Conservation (phyloP, 92 coral and sea anemone species). For the Epizoanthus fatuus region DNA sequence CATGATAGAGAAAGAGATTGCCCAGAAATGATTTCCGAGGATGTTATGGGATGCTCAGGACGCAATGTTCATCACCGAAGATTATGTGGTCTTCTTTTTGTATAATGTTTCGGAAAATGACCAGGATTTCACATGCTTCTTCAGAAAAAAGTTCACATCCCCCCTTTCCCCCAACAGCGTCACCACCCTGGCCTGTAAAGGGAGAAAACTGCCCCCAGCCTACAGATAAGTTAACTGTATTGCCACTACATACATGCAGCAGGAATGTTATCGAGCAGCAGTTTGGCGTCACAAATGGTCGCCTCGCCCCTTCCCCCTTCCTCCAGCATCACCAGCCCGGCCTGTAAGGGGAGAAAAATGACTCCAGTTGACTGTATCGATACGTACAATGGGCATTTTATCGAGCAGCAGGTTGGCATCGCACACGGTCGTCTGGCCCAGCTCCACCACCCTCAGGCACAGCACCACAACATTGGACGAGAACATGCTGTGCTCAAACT, state of each 20-base stretch:
- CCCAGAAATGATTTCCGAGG: no score
- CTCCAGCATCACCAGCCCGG: constrained; percentile 34
- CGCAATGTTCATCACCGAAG: no score
- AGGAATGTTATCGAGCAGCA: constrained; percentile 55
- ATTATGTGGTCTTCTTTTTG: no score
- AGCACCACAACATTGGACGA: constrained; percentile 86
- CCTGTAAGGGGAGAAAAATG: neutral
- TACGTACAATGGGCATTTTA: constrained; percentile 78
- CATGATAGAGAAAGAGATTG: no score
- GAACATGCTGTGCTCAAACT: constrained; percentile 92
- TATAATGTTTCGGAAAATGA: no score
- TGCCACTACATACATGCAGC: no score
- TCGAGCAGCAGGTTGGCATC: constrained; percentile 76
- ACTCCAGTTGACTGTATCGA: neutral
- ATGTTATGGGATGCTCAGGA: no score
- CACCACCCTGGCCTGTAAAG: neutral
- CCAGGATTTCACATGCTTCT: no score
- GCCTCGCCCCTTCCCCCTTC: constrained; percentile 81
- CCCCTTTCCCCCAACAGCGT: no score
- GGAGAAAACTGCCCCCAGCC: neutral
- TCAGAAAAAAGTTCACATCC: no score
- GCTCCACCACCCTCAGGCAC: constrained; percentile 88
- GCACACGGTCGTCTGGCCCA: constrained; percentile 80
- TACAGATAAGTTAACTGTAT: no score
- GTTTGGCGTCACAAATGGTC: constrained; percentile 79